A percentile compares a stretch with the other conserved stretches of the same genome.
Conservation (phyloP, 2,113 vertebrate species). For the Sigmodon hispidus region DNA sequence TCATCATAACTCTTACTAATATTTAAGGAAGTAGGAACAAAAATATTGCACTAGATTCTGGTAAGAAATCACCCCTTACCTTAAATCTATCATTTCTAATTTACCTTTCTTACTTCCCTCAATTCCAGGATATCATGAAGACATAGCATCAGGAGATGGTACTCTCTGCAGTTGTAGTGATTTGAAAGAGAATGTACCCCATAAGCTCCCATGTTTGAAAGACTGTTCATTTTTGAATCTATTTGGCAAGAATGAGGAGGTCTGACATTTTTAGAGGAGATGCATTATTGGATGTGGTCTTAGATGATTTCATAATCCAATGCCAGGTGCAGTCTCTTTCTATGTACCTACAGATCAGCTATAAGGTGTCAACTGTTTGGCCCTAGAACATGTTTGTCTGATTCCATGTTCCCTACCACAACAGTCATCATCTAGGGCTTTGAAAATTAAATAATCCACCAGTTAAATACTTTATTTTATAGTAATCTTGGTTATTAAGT, state of each 20-base stretch:
- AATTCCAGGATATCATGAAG: conserved; percentile 81
- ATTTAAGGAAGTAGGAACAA: background rate
- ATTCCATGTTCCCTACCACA: background rate
- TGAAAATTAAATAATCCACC: background rate
- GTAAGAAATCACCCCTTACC: background rate
- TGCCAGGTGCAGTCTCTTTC: background rate
- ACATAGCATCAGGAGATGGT: too few species aligned
- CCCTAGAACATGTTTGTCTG: background rate
- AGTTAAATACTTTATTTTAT: background rate
- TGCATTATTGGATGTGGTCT: fast-evolving
- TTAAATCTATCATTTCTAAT: conserved; percentile 58
- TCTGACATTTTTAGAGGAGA: background rate
- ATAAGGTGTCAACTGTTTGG: background rate
- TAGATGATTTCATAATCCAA: background rate
- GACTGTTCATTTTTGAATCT: background rate
- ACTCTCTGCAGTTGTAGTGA: background rate
- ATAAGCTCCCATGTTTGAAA: background rate
- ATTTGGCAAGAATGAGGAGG: background rate
- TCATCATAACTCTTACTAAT: background rate
- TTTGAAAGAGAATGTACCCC: background rate
- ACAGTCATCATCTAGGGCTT: background rate
- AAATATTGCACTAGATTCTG: background rate
- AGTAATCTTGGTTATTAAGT: background rate
- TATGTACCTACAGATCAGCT: background rate
- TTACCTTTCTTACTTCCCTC: background rate